Evolutionary conservation across 2,888 invertebrate species (phyloP).

Genomic region (Chloromyia formosa): DNA sequence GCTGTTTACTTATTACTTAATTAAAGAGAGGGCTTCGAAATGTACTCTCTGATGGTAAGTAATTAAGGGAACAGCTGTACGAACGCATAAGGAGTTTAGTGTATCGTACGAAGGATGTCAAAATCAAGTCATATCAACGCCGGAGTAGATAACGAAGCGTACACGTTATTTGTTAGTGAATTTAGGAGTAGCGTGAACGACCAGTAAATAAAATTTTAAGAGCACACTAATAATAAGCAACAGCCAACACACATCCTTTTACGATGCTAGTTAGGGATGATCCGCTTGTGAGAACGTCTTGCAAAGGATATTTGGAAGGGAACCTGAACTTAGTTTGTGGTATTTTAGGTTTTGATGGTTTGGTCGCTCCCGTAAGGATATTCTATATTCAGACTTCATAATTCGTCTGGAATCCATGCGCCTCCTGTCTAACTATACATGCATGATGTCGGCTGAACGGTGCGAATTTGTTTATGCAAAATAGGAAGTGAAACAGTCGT

Average conservation of each 20-base stretch:
- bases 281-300: too few relatives aligned
- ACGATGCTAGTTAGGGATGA: too few relatives aligned
- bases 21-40: conserved; percentile 43
- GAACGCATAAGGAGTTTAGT: conserved; percentile 9
- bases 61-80: conserved; percentile 33
- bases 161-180: conserved; percentile 6
- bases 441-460: too few relatives aligned
- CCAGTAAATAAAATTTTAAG: conserved; percentile 34
- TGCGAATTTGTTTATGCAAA: too few relatives aligned
- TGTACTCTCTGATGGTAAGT: conserved; percentile 14
- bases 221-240: conserved; percentile 21
- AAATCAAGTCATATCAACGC: background rate
- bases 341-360: too few relatives aligned
- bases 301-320: too few relatives aligned
- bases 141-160: background rate
- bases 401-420: too few relatives aligned
- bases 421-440: too few relatives aligned
- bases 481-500: too few relatives aligned
- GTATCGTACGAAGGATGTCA: background rate
- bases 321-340: too few relatives aligned
- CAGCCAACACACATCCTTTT: background rate
- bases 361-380: too few relatives aligned
- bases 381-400: too few relatives aligned
- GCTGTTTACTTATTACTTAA: conserved; percentile 48
- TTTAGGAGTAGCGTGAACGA: conserved; percentile 27